Percentiles rank a stretch among this genome's conserved stretches.
phyloP scores from a whole-genome alignment of 2,113 vertebrate genomes.

The Piprites chloris region DNA sequence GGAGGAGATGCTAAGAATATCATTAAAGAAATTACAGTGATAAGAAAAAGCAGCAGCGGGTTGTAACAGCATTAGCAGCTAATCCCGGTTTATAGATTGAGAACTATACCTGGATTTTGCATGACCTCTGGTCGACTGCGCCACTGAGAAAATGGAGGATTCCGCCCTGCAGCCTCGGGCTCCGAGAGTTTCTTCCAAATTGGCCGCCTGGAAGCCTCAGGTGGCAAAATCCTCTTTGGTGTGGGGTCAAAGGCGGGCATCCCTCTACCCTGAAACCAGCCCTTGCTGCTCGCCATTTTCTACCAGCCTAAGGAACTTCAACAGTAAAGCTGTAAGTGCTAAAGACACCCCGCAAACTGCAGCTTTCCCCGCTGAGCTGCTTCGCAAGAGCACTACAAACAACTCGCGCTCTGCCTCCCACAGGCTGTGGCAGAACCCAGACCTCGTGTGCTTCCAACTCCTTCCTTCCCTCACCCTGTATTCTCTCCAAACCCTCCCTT shows the following conservation, averaged over 20 bases:
- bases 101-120: constrained; percentile 51
- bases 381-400: fast-evolving
- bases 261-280: constrained; percentile 15
- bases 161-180: neutral
- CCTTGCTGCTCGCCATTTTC: neutral
- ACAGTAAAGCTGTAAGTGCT: fast-evolving
- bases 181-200: neutral
- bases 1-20: neutral
- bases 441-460: fast-evolving
- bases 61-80: fast-evolving
- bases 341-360: fast-evolving
- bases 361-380: fast-evolving
- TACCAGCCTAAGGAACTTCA: neutral
- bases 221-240: constrained; percentile 21
- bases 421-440: fast-evolving
- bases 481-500: fast-evolving
- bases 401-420: fast-evolving
- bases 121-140: neutral
- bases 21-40: fast-evolving
- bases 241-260: constrained; percentile 23
- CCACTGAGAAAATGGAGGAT: neutral
- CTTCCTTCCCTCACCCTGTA: neutral
- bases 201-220: fast-evolving
- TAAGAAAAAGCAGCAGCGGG: neutral
- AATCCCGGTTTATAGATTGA: neutral